Evolutionary conservation across 1,140 invertebrate species (phyloP).

Genomic region (Drosophila dunni): DNA sequence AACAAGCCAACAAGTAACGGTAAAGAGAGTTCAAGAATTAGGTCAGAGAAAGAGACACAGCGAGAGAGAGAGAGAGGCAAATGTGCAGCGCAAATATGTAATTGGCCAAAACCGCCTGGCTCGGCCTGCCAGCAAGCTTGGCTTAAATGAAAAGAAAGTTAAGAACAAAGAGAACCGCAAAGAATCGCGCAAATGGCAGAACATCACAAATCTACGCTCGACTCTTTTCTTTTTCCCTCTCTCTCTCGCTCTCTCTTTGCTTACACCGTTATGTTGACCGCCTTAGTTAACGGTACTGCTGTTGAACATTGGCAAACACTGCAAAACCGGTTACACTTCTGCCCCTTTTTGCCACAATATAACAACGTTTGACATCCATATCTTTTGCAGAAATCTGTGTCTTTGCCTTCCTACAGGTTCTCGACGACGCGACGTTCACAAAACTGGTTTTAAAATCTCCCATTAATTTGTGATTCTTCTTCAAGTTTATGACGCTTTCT

Average conservation of each 20-base stretch:
- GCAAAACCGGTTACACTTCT: conserved; percentile 63
- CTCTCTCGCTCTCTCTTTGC: not conserved
- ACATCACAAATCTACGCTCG: conserved; percentile 12
- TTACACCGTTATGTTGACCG: conserved; percentile 77
- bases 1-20: conserved; percentile 39
- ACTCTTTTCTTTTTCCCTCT: conserved; percentile 1
- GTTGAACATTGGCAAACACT: conserved; percentile 21
- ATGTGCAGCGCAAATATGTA: conserved; percentile 70
- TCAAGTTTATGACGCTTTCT: conserved; percentile 13
- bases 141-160: conserved; percentile 73
- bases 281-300: conserved; percentile 70
- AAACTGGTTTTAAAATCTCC: conserved; percentile 36
- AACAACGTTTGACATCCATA: conserved; percentile 60
- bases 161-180: conserved; percentile 36
- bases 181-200: conserved; percentile 15
- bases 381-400: conserved; percentile 37
- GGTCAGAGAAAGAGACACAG: conserved; percentile 51
- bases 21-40: conserved; percentile 62
- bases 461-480: not conserved
- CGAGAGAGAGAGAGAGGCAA: conserved; percentile 29
- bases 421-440: not conserved
- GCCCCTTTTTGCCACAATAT: conserved; percentile 41
- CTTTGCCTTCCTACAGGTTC: conserved; percentile 20
- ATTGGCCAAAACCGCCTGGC: conserved; percentile 59
- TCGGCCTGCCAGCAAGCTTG: conserved; percentile 16